Base-by-base conservation (phyloP, 2,888 invertebrate genomes). In the Dicranocentrus wangi region DNA sequence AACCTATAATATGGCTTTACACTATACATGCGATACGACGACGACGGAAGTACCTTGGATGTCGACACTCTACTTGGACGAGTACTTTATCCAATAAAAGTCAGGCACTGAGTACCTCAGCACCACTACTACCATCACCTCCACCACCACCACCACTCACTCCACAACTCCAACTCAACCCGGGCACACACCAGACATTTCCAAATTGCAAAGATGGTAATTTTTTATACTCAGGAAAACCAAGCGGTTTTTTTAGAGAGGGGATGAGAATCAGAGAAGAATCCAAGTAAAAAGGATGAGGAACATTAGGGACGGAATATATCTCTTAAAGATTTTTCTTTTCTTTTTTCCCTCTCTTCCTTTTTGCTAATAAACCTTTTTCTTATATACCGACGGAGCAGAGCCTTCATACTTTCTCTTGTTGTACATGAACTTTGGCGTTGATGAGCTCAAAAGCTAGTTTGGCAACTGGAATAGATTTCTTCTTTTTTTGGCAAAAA, bases 371-470 rank as follows among this genome's bases (percentile, higher is more conserved):
- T 53, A 19, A 32, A 7, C 23, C 53, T 17, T 17, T 17, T 21
- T 53, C 23, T 21, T 17, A 53, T 58, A 23, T 58, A 10, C 25
- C 19, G 19, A 23, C 55, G 19, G n/a, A n/a, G 51, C 21, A 51
- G 1, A 47, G 17, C n/a, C 17, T 51, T 17, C 21, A 17, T 47
- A 19, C 17, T 53, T 53, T 53, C 5, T 53, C 51, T n/a, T 51
- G 8, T 51, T 17, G 8, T 51, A n/a, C n/a, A n/a, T 51, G n/a
- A 8, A 60, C 28, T 60, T 61, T 61, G 28, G 28, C 32, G 32
- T 61, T 25, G n/a, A n/a, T n/a, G n/a, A 15, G 25, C 65, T 66
- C 25, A n/a, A 8, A 66, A 66, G 65, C 65, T 27, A 68, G 47
- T 66, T 68, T 68, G 68, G 68, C 68, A 68, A 68, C n/a, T 17